Conservation (phyloP, 2,888 invertebrate species). For the Hecatera dysodea region DNA sequence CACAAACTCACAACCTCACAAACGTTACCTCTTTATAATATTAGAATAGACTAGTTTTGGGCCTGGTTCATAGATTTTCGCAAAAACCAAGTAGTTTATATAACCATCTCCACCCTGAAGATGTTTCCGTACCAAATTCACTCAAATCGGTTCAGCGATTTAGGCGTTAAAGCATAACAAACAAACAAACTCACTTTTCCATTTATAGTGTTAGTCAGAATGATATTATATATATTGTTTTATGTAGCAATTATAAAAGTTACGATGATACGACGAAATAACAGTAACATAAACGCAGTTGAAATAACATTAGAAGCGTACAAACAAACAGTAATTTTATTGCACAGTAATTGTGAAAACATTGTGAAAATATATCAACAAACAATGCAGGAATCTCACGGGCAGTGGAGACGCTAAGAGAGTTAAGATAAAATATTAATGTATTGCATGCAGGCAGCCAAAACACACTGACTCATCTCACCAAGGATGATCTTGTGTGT, state of each 20-base stretch:
- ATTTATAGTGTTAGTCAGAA: too few species aligned
- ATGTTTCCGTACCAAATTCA: too few species aligned
- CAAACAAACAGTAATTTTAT: conserved; percentile 24
- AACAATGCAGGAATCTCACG: conserved; percentile 39
- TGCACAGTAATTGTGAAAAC: conserved; percentile 33
- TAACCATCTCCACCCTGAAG: too few species aligned
- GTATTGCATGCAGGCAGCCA: conserved; percentile 22
- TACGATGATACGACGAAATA: conserved; percentile 10
- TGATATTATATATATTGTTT: background rate
- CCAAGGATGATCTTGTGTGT: conserved; percentile 41
- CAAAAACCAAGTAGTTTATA: too few species aligned
- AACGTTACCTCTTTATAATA: too few species aligned
- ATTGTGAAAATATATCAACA: conserved; percentile 33
- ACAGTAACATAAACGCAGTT: conserved; percentile 28
- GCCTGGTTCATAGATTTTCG: too few species aligned
- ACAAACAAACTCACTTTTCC: too few species aligned
- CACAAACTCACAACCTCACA: too few species aligned
- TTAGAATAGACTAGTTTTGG: too few species aligned
- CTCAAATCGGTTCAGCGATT: too few species aligned
- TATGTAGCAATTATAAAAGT: conserved; percentile 19
- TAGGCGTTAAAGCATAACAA: too few species aligned
- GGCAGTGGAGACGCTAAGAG: conserved; percentile 13
- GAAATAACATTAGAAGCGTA: conserved; percentile 25
- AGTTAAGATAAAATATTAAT: conserved; percentile 43
- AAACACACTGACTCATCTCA: conserved; percentile 47